These are phyloP conservation scores for Channallabes apus DNA, from an alignment of 2,797 vertebrate genomes.

Conservation along the genomic window DNA sequence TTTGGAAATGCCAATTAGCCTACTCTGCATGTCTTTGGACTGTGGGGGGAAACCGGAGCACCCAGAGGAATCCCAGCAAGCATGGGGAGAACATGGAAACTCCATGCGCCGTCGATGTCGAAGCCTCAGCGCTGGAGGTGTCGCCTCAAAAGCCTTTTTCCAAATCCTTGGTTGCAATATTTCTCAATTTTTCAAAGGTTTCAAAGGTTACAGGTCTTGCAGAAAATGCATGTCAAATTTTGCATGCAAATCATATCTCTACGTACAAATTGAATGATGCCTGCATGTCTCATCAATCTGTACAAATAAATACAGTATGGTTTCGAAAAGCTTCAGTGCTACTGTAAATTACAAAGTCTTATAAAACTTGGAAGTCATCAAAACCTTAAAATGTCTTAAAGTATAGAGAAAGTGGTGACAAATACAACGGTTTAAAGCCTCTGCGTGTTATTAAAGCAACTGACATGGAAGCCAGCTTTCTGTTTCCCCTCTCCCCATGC, in stretches of 20 bases:
- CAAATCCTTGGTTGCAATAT: not conserved
- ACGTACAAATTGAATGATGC: not conserved
- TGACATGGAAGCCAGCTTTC: conserved; percentile 41
- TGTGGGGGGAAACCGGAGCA: no score
- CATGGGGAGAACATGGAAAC: no score
- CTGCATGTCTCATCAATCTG: not conserved
- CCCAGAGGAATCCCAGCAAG: no score
- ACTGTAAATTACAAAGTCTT: not conserved
- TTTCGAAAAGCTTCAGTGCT: not conserved
- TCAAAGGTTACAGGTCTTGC: not conserved
- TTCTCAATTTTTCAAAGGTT: not conserved
- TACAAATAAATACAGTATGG: not conserved
- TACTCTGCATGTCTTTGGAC: no score
- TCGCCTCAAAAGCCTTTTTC: not conserved
- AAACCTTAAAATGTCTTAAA: conserved; percentile 11
- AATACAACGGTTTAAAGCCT: conserved; percentile 55
- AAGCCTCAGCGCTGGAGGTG: no score
- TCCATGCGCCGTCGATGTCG: no score
- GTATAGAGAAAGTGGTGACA: conserved; percentile 3
- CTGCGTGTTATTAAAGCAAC: conserved; percentile 63
- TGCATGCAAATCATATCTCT: not conserved
- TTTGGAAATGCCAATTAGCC: no score
- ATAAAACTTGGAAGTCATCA: conserved; percentile 2
- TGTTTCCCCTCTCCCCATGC: conserved; percentile 42
- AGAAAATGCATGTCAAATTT: not conserved